Evolutionary conservation across 2,797 vertebrate species (phyloP), one percentile per base, ranked within the genome.

Genomic region (Sebastes alutus): DNA sequence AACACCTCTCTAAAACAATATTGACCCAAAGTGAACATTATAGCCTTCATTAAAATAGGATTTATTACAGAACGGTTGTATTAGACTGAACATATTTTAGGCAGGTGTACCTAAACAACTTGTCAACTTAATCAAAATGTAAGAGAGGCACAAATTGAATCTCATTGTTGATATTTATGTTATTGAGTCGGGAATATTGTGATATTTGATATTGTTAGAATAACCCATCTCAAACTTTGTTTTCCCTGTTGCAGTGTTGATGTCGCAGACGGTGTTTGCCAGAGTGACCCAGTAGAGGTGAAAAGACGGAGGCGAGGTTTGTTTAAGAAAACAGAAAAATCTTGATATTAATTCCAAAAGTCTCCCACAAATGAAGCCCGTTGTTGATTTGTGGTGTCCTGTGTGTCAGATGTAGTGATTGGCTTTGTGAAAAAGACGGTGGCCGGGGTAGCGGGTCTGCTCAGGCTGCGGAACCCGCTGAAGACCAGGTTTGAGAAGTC

Each of bases 341-440:
- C 1, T 62, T 38, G 1, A 30, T 38, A 7, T 27, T 30, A 10
- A n/a, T 23, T 61, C 5, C 1, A 2, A 6, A 22, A 7, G 1
- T 30, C 0, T 38, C 14, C 22, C 16, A 30, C 1, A 27, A n/a
- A 38, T 64, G 23, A 32, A 52, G 4, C 5, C 2, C 2, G 32
- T 18, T 61, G 16, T 54, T 78, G 3, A 84, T 63, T 20, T 65
- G 23, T 67, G 12, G 3, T 38, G 6, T 70, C 5, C 12, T 75
- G n/a, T 88, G 7, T 86, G 58, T 65, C 64, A 97, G 96, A 97
- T 96, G 95, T 95, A 73, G 94, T 96, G 12, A 32, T 95, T 30
- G 92, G 87, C 79, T 95, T 95, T 77, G 91, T 96, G 29, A 96
- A 96, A 92, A 96, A 96, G 88, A 95, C 95, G 1, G 86, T 96